Evolutionary conservation across 1,140 invertebrate genomes (phyloP), one percentile per base, ranked within the genome.

Genomic region (Aphelinus atriplicis): DNA sequence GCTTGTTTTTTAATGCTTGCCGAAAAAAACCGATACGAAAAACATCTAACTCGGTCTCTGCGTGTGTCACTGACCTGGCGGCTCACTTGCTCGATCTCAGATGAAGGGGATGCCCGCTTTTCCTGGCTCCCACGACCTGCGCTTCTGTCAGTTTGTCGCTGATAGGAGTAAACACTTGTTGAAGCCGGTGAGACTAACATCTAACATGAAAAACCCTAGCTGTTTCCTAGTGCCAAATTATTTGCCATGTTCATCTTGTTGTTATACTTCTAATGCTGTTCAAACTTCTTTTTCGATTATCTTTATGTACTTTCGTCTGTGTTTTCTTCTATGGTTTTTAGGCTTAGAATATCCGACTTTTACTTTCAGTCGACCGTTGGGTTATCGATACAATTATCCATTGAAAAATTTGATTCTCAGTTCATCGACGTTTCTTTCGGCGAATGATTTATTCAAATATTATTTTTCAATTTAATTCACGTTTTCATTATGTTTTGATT

Each of bases 91-190:
- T 88, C 84, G 84, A 67, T 67, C 88, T 89, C 93, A 97, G 95
- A 95, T 96, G 90, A 97, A 97, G 91, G 95, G 95, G 88, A 91
- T 96, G 85, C 87, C 87, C 78, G 94, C 94, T 92, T 96, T 97
- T 90, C 95, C 95, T 86, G 96, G 96, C 88, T 95, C 95, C 90
- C 94, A 96, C 89, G 95, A 97, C 91, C 93, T 95, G 85, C 92
- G 93, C 88, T 97, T 97, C 91, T 96, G 95, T 92, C 94, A 95
- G 84, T 94, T 95, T 90, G 94, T 98, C 87, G 91, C 96, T 89
- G 95, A 97, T 89, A 93, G 96, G 89, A 97, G 96, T 90, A 93
- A 95, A 87, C 95, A 96, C 90, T 93, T 97, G 87, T 92, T 98
- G 88, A 94, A 93, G 91, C 95, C 95, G 95, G 96, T 97, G 94